These are phyloP conservation scores for Polyommatus icarus DNA, from an alignment of 2,888 invertebrate species.

Conservation along the genomic window DNA sequence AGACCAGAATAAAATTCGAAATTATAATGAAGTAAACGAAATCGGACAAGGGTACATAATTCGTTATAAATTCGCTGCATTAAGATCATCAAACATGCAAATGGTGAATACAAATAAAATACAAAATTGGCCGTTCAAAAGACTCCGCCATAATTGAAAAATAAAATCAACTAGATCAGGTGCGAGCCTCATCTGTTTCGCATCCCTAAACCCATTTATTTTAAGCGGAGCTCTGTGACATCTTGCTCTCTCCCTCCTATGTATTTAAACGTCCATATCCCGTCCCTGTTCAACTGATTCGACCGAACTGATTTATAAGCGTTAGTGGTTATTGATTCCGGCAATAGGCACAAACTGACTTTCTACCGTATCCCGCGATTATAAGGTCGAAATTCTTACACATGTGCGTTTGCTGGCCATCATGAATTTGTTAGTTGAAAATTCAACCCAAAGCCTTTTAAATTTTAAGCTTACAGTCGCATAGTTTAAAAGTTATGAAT, in stretches of 20 bases:
- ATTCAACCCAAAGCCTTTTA: conserved; percentile 62
- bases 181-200: conserved; percentile 63
- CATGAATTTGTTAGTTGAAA: conserved; percentile 54
- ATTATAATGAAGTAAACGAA: background rate
- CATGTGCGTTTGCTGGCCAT: conserved; percentile 40
- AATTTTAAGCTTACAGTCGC: conserved; percentile 69
- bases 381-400: conserved; percentile 47
- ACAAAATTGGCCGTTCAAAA: conserved; percentile 45
- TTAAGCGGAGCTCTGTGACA: conserved; percentile 52
- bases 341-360: conserved; percentile 46
- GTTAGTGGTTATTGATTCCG: conserved; percentile 75
- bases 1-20: background rate
- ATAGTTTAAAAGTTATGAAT: conserved; percentile 70
- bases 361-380: conserved; percentile 46
- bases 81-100: conserved; percentile 26
- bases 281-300: conserved; percentile 59
- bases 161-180: conserved; percentile 75
- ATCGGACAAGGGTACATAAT: background rate
- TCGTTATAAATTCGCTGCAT: background rate
- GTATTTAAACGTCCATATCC: conserved; percentile 48
- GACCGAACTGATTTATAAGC: conserved; percentile 69
- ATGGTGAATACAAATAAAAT: conserved; percentile 32
- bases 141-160: conserved; percentile 59
- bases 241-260: conserved; percentile 53
- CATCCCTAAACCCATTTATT: conserved; percentile 58